Conservation (phyloP, 2,113 vertebrate species). For the Bujurquina vittata region DNA sequence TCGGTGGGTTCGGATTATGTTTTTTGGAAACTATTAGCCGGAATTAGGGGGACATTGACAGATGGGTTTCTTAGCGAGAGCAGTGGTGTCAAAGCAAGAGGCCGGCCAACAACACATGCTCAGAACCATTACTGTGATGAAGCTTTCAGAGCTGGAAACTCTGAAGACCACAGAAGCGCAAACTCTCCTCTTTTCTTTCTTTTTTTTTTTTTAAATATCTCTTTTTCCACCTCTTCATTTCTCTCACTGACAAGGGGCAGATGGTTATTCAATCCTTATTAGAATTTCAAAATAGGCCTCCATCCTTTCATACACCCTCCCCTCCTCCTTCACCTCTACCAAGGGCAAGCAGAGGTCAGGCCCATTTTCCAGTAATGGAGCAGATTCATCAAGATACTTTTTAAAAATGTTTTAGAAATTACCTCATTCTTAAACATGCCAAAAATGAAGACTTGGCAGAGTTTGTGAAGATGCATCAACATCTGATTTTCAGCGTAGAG, state of each 20-base stretch:
- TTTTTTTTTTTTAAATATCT: background rate
- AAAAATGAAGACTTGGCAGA: constrained; percentile 5
- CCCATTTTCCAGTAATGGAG: constrained; percentile 16
- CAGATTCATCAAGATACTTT: constrained; percentile 38
- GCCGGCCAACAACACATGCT: constrained; percentile 53
- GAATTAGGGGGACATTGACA: constrained; percentile 68
- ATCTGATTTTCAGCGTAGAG: background rate
- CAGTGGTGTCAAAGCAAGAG: constrained; percentile 38
- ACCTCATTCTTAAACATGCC: constrained; percentile 33
- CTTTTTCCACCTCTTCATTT: constrained; percentile 32
- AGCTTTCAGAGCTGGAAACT: constrained; percentile 54
- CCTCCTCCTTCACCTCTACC: background rate
- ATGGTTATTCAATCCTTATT: constrained; percentile 71
- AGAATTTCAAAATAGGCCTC: constrained; percentile 72
- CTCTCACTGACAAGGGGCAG: constrained; percentile 52
- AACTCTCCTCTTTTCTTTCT: background rate
- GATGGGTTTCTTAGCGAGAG: constrained; percentile 60
- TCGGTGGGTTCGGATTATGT: constrained; percentile 27
- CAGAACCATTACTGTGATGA: constrained; percentile 46
- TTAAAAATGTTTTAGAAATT: constrained; percentile 24
- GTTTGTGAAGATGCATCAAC: background rate
- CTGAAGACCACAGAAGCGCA: constrained; percentile 51
- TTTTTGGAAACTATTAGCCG: constrained; percentile 71
- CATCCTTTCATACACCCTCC: constrained; percentile 34
- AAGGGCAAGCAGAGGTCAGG: constrained; percentile 67